A percentile compares a stretch with the other conserved stretches of the same genome.
phyloP scores from a whole-genome alignment of 2,888 invertebrate genomes.

The Acanthacorydalis orientalis region DNA sequence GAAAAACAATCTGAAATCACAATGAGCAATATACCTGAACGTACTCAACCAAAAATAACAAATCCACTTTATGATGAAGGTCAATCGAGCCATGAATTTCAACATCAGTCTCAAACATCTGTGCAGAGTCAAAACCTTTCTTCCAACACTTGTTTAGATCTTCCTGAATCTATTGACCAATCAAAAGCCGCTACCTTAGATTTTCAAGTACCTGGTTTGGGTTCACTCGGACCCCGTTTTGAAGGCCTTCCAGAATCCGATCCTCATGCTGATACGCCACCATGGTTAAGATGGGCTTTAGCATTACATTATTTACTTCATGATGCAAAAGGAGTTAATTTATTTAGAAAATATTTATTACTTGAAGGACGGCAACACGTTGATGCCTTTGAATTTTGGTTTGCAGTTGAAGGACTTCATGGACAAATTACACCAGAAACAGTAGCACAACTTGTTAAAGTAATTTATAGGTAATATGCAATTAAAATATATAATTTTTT shows the following conservation, averaged over 20 bases:
- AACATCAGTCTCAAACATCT: neutral
- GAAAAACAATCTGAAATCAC: too few species aligned
- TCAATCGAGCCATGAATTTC: neutral
- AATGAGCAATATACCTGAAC: too few species aligned
- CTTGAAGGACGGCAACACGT: conserved; percentile 63
- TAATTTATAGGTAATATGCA: conserved; percentile 53
- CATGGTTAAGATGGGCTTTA: conserved; percentile 79
- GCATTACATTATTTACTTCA: conserved; percentile 69
- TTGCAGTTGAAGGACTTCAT: conserved; percentile 78
- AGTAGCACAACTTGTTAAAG: conserved; percentile 59
- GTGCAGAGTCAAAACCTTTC: neutral
- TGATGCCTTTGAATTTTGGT: conserved; percentile 80
- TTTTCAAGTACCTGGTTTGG: conserved; percentile 3
- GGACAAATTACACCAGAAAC: conserved; percentile 58
- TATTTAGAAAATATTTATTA: conserved; percentile 70
- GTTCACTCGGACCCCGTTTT: conserved; percentile 1
- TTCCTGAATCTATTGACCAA: neutral
- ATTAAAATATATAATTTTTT: conserved; percentile 14
- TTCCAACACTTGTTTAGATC: neutral
- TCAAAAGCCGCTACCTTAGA: conserved; percentile 1
- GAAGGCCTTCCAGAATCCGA: conserved; percentile 3
- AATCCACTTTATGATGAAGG: too few species aligned
- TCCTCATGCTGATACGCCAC: conserved; percentile 29
- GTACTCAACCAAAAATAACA: too few species aligned
- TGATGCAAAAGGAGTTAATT: conserved; percentile 77